Conservation (phyloP, 1,140 invertebrate genomes). For the Heterodera carotae region DNA sequence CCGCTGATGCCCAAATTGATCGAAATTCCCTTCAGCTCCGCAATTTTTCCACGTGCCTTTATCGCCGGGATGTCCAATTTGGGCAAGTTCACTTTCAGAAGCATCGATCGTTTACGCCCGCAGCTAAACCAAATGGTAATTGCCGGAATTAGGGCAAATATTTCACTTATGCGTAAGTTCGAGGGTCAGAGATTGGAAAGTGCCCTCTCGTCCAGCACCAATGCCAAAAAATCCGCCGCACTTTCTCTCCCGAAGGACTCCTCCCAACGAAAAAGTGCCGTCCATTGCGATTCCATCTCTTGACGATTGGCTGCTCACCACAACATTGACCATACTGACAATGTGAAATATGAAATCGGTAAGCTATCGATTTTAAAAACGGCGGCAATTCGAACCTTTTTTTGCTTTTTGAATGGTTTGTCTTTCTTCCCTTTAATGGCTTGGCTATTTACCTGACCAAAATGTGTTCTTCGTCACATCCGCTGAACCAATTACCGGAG, state of each 20-base stretch:
- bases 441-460: neutral
- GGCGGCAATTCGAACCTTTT: too few relatives aligned
- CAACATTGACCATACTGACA: constrained; percentile 9
- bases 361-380: too few relatives aligned
- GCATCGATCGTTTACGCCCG: constrained; percentile 13
- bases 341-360: too few relatives aligned
- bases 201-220: neutral
- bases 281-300: neutral
- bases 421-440: too few relatives aligned
- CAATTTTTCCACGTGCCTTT: neutral
- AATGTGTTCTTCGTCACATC: constrained; percentile 1
- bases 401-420: too few relatives aligned
- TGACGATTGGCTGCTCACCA: neutral
- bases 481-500: constrained; percentile 6
- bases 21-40: constrained; percentile 6
- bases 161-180: constrained; percentile 12
- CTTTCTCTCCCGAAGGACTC: constrained; percentile 3
- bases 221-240: constrained; percentile 13
- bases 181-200: neutral
- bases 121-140: constrained; percentile 11
- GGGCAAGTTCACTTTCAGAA: constrained; percentile 11
- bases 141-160: neutral
- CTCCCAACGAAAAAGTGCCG: constrained; percentile 26
- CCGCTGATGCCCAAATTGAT: constrained; percentile 4
- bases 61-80: constrained; percentile 10